Conservation (phyloP, 1,140 invertebrate genomes). For the Camponotus vicinus region DNA sequence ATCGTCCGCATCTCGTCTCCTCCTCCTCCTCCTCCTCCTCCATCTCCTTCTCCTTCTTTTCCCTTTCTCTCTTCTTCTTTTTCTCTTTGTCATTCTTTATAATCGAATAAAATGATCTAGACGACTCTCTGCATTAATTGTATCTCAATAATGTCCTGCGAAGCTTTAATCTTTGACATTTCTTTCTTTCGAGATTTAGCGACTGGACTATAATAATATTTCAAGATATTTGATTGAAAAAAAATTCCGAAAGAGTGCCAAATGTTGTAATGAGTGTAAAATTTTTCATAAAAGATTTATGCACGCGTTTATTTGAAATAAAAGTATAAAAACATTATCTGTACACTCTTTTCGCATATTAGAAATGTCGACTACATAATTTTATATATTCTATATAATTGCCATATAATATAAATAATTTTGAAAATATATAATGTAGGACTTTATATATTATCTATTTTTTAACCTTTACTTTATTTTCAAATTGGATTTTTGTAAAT, state of each 20-base stretch:
- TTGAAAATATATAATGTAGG: not conserved
- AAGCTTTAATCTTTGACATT: constrained; percentile 22
- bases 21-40: constrained; percentile 13
- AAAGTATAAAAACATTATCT: not conserved
- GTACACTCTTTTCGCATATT: not conserved
- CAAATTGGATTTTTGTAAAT: constrained; percentile 20
- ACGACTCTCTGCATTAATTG: constrained; percentile 59
- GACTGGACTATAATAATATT: constrained; percentile 6
- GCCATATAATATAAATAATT: constrained; percentile 7
- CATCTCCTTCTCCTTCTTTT: constrained; percentile 34
- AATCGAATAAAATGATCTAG: constrained; percentile 40
- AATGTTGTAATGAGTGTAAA: constrained; percentile 11
- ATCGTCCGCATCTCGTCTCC: constrained; percentile 55
- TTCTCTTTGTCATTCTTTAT: constrained; percentile 63
- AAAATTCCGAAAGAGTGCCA: not conserved
- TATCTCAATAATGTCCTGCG: constrained; percentile 43
- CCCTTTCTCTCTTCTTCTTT: constrained; percentile 41
- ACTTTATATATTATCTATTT: not conserved
- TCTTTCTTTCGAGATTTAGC: constrained; percentile 26
- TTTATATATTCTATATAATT: not conserved
- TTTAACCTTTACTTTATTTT: not conserved
- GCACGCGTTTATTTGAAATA: not conserved
- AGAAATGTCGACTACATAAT: not conserved
- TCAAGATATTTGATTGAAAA: not conserved
- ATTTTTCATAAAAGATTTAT: not conserved